Base-by-base conservation (phyloP, 2,888 invertebrate species). In the Dynastes maya region DNA sequence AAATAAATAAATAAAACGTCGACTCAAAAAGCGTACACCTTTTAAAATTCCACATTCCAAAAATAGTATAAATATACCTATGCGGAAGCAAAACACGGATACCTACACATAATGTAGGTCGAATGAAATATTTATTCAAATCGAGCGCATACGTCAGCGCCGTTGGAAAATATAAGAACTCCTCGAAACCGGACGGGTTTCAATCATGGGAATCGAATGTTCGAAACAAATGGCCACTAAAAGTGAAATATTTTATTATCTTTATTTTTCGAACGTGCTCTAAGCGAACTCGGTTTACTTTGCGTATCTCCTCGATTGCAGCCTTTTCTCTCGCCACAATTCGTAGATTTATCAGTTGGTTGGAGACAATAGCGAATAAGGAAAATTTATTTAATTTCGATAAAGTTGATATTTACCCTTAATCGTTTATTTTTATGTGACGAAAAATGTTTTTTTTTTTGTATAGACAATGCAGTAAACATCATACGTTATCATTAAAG, bases 71-170 rank as follows among this genome's bases (percentile, higher is more conserved):
- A 72, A 58, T 58, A 27, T 32, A 72, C 58, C 58, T 61, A 58
- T 68, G 68, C 68, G 72, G 58, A 58, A 72, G 45, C 72, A 22
- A 51, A 8, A 32, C n/a, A 32, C n/a, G n/a, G 11, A 8, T 70
- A 51, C 40, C 45, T 53, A 32, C 53, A 53, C n/a, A 37, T 29
- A 37, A 72, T 58, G 40, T 61, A 45, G 72, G 40, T 61, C 72
- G 58, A 58, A 72, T 58, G 40, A 61, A 72, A 72, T 72, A 72
- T 72, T 72, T 72, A 72, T 72, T 72, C 58, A 72, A 72, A 61
- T 72, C 72, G 61, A 22, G 2, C n/a, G 27, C 61, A 22, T 72
- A 58, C 72, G 58, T 72, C 61, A 72, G 58, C 61, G 22, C 13
- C 40, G 16, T 22, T 72, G 22, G 9, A 49, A 72, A 58, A 27